A percentile compares a stretch with the other conserved stretches of the same genome.
Evolutionary conservation across 2,797 vertebrate genomes (phyloP).

Genomic region (Anableps anableps): DNA sequence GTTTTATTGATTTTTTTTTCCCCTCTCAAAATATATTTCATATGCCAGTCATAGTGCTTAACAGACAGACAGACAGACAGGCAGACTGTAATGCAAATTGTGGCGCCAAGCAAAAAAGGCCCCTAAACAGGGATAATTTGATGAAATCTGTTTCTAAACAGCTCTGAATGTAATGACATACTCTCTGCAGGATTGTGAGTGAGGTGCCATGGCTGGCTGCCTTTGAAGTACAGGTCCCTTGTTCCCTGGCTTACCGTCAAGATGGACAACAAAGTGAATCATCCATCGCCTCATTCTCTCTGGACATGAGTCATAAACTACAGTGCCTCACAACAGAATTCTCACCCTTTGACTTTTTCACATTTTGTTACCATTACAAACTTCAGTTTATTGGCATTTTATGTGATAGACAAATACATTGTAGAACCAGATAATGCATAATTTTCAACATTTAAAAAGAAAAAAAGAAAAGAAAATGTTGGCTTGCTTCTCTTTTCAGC

Average conservation of each 20-base stretch:
- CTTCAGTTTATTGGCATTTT: not conserved
- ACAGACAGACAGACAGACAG: constrained; percentile 56
- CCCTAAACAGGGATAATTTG: constrained; percentile 66
- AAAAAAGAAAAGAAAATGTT: not conserved
- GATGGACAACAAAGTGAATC: constrained; percentile 69
- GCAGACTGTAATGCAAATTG: constrained; percentile 50
- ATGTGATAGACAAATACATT: not conserved
- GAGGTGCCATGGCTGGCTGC: constrained; percentile 46
- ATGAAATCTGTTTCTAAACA: constrained; percentile 68
- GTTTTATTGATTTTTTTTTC: constrained; percentile 69
- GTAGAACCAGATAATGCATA: not conserved
- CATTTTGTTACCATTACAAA: not conserved
- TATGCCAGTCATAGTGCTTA: constrained; percentile 31
- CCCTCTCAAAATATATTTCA: constrained; percentile 60
- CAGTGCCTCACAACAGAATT: not conserved
- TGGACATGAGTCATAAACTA: constrained; percentile 53
- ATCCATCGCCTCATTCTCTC: constrained; percentile 51
- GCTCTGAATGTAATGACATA: constrained; percentile 50
- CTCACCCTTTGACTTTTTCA: not conserved
- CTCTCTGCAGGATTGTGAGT: constrained; percentile 56
- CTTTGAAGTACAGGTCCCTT: constrained; percentile 65
- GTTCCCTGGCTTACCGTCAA: constrained; percentile 55
- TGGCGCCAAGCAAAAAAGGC: constrained; percentile 54
- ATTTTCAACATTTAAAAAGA: not conserved
- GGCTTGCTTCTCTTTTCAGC: not conserved